phyloP scores from a whole-genome alignment of 53 echinoderm and acorn worm genomes.

The Pentamera pediparva region DNA sequence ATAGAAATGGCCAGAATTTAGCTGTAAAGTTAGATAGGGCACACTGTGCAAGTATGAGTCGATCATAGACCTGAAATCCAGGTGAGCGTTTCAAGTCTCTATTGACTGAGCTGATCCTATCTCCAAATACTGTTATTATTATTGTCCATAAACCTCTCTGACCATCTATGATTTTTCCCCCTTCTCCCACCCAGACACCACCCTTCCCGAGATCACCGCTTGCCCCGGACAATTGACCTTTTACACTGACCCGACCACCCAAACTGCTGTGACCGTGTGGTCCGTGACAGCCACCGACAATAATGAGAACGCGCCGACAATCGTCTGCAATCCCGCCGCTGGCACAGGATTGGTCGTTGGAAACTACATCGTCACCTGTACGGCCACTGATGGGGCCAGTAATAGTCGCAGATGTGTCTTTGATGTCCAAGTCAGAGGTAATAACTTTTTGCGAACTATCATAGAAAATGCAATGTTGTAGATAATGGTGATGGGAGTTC shows the following conservation, averaged over 20 bases:
- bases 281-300: constrained; percentile 50
- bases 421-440: constrained; percentile 53
- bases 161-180: too few relatives aligned
- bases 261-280: constrained; percentile 17
- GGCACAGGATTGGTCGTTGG: constrained; percentile 27
- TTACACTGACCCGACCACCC: constrained; percentile 38
- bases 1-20: too few relatives aligned
- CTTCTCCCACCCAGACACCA: constrained; percentile 27
- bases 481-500: too few relatives aligned
- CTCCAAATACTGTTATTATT: too few relatives aligned
- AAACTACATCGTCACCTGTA: constrained; percentile 37
- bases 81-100: too few relatives aligned
- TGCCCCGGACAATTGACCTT: constrained; percentile 36
- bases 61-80: too few relatives aligned
- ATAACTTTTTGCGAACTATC: too few relatives aligned
- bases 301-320: constrained; percentile 19
- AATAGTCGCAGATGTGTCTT: constrained; percentile 47
- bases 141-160: too few relatives aligned
- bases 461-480: too few relatives aligned
- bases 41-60: too few relatives aligned
- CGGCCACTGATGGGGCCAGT: constrained; percentile 46
- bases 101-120: too few relatives aligned
- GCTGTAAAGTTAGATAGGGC: too few relatives aligned
- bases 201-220: constrained; percentile 24
- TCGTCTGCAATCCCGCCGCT: constrained; percentile 49